A percentile compares a stretch with the other conserved stretches of the same genome.
Conservation (phyloP, 2,888 invertebrate species). For the Heliconius sara region DNA sequence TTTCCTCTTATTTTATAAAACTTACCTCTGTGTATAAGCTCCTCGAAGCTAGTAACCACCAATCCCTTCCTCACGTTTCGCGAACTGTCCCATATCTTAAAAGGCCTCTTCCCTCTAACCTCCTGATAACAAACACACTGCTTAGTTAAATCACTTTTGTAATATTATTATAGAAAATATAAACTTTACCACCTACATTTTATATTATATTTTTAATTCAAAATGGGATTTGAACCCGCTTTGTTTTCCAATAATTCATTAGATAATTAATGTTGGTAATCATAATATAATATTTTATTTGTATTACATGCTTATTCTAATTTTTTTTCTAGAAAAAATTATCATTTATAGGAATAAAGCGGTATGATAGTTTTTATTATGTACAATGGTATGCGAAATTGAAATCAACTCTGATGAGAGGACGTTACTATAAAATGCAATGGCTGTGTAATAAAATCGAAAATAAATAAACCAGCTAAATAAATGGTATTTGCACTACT, state of each 20-base stretch:
- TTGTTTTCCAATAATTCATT: neutral
- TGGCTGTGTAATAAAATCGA: conserved; percentile 19
- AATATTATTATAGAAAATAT: neutral
- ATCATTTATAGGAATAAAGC: conserved; percentile 23
- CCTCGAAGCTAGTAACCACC: conserved; percentile 96
- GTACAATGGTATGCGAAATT: conserved; percentile 29
- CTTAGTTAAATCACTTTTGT: conserved; percentile 7
- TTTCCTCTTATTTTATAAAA: conserved; percentile 33
- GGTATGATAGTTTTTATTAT: conserved; percentile 24
- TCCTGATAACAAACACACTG: conserved; percentile 85
- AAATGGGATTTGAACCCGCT: conserved; percentile 10
- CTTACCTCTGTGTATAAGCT: conserved; percentile 91
- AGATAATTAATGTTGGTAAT: too few relatives aligned
- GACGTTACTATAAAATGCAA: conserved; percentile 28
- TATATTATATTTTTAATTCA: neutral
- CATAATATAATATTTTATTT: neutral
- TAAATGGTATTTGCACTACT: neutral
- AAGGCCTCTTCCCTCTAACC: conserved; percentile 97
- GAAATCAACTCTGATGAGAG: conserved; percentile 26
- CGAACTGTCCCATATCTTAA: conserved; percentile 98
- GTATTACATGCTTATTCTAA: neutral
- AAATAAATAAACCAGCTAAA: conserved; percentile 29
- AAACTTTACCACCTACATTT: neutral
- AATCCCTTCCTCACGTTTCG: conserved; percentile 96
- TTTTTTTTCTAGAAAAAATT: neutral